A percentile compares a stretch with the other conserved stretches of the same genome.
Evolutionary conservation across 2,113 vertebrate genomes (phyloP).

Genomic region (Cnemophilus loriae): DNA sequence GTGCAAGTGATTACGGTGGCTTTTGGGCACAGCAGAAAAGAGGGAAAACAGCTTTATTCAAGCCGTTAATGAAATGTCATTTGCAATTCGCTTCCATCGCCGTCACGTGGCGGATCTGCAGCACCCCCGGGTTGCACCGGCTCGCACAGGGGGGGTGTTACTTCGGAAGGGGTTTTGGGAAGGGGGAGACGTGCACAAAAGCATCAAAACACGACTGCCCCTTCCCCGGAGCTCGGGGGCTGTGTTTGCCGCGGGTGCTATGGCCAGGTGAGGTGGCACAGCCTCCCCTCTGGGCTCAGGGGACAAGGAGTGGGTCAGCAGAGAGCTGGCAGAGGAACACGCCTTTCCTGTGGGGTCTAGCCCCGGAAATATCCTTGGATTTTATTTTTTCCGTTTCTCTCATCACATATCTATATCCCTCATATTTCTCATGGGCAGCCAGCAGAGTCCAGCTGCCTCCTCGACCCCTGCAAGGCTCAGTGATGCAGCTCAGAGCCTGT

Average conservation of each 20-base stretch:
- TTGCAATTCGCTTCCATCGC: constrained; percentile 47
- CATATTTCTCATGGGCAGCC: fast-evolving
- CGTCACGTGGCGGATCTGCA: neutral
- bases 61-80: constrained; percentile 74
- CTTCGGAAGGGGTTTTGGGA: neutral
- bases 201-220: fast-evolving
- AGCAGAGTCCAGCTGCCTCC: neutral
- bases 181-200: neutral
- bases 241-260: neutral
- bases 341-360: neutral
- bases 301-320: neutral
- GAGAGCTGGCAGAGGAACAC: neutral
- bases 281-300: neutral
- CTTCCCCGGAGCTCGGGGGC: neutral
- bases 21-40: constrained; percentile 40
- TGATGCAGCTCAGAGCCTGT: fast-evolving
- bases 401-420: fast-evolving
- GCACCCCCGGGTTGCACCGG: neutral
- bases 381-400: neutral
- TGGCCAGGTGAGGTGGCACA: neutral
- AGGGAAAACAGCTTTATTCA: constrained; percentile 67
- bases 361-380: neutral
- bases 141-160: neutral
- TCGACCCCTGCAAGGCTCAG: neutral
- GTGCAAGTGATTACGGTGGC: neutral